A percentile compares a stretch with the other conserved stretches of the same genome.
These are phyloP conservation scores for Pentamera pediparva DNA, from an alignment of 53 echinoderm and acorn worm species.

Conservation along the genomic window DNA sequence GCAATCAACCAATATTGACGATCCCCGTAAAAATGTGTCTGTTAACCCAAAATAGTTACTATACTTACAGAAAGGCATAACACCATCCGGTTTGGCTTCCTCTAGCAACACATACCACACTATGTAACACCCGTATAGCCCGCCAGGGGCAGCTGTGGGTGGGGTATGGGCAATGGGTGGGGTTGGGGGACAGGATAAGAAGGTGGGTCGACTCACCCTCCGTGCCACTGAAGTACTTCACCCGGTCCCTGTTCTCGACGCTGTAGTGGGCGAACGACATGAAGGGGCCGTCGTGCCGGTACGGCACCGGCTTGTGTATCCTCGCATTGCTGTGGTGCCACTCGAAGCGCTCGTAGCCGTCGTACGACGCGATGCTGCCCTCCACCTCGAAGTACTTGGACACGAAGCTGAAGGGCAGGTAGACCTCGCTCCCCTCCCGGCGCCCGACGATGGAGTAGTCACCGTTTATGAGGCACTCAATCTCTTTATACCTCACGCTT, in stretches of 20 bases:
- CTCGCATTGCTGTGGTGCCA: slow-evolving; percentile 94
- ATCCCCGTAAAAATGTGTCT: too few species aligned
- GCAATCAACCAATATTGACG: too few species aligned
- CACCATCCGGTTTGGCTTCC: neutral
- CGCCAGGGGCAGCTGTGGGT: too few species aligned
- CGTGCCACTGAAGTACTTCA: slow-evolving; percentile 89
- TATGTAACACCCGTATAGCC: too few species aligned
- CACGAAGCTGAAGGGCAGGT: slow-evolving; percentile 81
- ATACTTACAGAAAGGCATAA: neutral
- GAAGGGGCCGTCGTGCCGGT: slow-evolving; percentile 66
- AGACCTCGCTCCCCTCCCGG: slow-evolving; percentile 82
- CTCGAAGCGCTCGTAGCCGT: slow-evolving; percentile 88
- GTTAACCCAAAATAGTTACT: too few species aligned
- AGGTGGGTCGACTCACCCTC: slow-evolving; percentile 61
- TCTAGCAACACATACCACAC: neutral
- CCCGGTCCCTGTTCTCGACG: slow-evolving; percentile 82
- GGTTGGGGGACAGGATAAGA: neutral
- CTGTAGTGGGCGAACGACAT: slow-evolving; percentile 98
- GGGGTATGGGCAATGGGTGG: too few species aligned
- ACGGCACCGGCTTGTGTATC: slow-evolving; percentile 65
- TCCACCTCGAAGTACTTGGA: slow-evolving; percentile 92
- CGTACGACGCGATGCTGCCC: slow-evolving; percentile 83
- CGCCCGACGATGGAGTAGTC: slow-evolving; percentile 83
- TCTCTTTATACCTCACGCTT: slow-evolving; percentile 53
- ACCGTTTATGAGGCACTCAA: slow-evolving; percentile 87